These are phyloP conservation scores for Lathamus discolor DNA, from an alignment of 2,113 vertebrate species.

Conservation along the genomic window DNA sequence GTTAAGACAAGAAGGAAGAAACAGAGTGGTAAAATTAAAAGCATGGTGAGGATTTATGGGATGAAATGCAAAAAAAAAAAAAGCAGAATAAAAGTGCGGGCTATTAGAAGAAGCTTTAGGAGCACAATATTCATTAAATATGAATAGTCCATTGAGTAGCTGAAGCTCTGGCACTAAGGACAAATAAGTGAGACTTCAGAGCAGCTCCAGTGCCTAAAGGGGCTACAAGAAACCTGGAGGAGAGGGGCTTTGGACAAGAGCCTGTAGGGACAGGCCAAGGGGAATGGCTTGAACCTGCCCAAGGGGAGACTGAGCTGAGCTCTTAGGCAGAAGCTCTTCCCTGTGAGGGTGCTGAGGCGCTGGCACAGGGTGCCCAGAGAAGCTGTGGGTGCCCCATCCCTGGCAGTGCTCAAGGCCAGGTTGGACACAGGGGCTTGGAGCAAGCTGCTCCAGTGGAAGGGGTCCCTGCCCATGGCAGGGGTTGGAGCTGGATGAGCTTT, in stretches of 20 bases:
- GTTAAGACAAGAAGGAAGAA: neutral
- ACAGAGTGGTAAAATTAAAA: neutral
- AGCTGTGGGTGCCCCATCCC: no score
- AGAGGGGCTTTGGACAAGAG: neutral
- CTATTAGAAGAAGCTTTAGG: neutral
- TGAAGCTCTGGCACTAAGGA: neutral
- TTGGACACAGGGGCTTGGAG: no score
- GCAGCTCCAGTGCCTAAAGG: neutral
- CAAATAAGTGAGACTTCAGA: neutral
- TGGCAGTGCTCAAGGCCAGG: no score
- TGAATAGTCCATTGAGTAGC: neutral
- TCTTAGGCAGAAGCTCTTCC: no score
- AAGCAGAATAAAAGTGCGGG: neutral
- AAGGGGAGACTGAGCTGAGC: no score
- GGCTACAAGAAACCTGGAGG: rapidly evolving
- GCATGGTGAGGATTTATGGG: neutral
- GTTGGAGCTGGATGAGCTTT: neutral
- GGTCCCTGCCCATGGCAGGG: neutral
- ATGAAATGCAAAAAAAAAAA: neutral
- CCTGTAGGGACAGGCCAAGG: neutral
- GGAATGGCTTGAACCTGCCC: no score
- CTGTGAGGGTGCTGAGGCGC: no score
- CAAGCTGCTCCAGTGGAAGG: neutral
- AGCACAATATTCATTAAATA: neutral
- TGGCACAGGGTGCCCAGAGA: no score